Conservation (phyloP, 2,113 vertebrate genomes). For the Spea multiplicata region DNA sequence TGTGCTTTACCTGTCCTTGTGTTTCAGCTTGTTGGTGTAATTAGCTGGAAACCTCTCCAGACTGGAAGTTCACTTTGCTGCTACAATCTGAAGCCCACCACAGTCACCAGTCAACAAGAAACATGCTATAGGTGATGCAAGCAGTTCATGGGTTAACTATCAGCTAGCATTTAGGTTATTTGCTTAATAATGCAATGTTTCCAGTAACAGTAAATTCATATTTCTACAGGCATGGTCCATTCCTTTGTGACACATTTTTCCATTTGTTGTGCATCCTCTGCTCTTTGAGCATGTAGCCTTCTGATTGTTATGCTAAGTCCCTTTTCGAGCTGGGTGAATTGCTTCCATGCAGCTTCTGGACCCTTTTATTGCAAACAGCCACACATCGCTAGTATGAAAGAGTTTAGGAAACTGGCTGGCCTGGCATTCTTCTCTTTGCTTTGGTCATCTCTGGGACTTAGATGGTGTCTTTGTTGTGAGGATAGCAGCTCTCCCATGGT, state of each 20-base stretch:
- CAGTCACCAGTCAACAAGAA: not conserved
- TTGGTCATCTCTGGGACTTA: slow-evolving; percentile 33
- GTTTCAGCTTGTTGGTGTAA: not conserved
- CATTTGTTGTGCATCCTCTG: not conserved
- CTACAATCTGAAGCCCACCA: not conserved
- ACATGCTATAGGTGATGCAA: not conserved
- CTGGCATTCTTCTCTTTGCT: slow-evolving; percentile 16
- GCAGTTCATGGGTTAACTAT: too few species aligned
- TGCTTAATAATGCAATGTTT: not conserved
- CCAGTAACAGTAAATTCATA: not conserved
- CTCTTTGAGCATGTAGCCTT: slow-evolving; percentile 4
- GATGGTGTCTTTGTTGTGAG: slow-evolving; percentile 33
- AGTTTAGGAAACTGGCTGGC: not conserved
- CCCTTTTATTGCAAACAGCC: slow-evolving; percentile 14
- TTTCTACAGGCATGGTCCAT: not conserved
- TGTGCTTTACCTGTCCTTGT: not conserved
- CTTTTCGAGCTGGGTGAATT: slow-evolving; percentile 24
- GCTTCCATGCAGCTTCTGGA: slow-evolving; percentile 8
- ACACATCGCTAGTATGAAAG: slow-evolving; percentile 28
- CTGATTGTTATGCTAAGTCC: slow-evolving; percentile 35
- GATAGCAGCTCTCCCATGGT: slow-evolving; percentile 16
- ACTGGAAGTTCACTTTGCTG: not conserved
- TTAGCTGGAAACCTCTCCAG: not conserved
- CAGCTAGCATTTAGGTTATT: not conserved
- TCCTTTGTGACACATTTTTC: not conserved